These are phyloP conservation scores for Cichlasoma orientale DNA, from an alignment of 2,797 vertebrate genomes.

Conservation along the genomic window DNA sequence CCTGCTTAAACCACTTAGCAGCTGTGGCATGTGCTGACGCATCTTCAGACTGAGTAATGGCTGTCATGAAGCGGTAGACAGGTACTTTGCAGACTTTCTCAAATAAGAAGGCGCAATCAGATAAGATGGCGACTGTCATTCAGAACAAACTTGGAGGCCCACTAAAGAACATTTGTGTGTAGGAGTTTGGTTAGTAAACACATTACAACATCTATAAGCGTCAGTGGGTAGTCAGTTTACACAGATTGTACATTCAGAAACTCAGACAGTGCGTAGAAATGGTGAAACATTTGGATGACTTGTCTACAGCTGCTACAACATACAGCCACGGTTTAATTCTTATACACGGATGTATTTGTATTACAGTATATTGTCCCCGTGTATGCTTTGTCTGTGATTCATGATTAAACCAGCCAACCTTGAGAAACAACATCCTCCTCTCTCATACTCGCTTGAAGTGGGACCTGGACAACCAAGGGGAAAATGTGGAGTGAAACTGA, in stretches of 20 bases:
- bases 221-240: background rate
- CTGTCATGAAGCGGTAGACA: constrained; percentile 41
- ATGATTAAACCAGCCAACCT: background rate
- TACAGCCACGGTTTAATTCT: background rate
- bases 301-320: background rate
- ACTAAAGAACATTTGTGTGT: background rate
- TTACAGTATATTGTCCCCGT: background rate
- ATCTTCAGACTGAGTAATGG: constrained; percentile 49
- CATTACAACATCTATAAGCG: background rate
- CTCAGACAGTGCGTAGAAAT: background rate
- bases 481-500: background rate
- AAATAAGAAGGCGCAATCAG: constrained; percentile 63
- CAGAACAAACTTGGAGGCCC: constrained; percentile 14
- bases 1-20: constrained; percentile 48
- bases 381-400: background rate
- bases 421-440: background rate
- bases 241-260: background rate
- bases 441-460: background rate
- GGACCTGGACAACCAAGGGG: background rate
- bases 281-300: background rate
- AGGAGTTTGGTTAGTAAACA: background rate
- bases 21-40: constrained; percentile 56
- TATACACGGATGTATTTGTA: background rate
- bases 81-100: constrained; percentile 61
- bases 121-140: constrained; percentile 34